Evolutionary conservation across 2,797 vertebrate genomes (phyloP), one percentile per base, ranked within the genome.

Genomic region (Rhinichthys osculus): DNA sequence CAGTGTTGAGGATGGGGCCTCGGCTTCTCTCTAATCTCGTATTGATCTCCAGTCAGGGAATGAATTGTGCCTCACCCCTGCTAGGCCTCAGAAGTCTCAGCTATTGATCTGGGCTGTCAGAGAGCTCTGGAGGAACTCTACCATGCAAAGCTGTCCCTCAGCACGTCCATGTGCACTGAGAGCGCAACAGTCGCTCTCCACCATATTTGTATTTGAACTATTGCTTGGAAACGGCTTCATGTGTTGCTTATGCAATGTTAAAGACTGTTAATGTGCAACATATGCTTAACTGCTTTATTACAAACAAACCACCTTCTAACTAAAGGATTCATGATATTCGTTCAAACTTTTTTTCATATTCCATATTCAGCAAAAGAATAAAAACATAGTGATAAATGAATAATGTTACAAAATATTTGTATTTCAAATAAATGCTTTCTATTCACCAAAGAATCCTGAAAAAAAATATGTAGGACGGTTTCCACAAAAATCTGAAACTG

Each of bases 31-130:
- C 85, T 89, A 90, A 89, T 90, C 88, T 89, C 67, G 50, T 90
- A 89, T 91, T 89, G 88, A 91, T 92, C 88, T 88, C 71, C 72
- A 85, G 86, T 86, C 80, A 86, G 89, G 86, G 85, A 89, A 88
- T 90, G 87, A 88, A 88, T 88, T 86, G 80, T 52, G 81, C 85
- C 83, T 82, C 78, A 76, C 86, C 81, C 70, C 89, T 85, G 71
- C 80, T 84, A 69, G 83, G 64, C 80, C 82, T 90, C 82, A 74
- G 87, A 84, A 87, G 89, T 86, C 87, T 88, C 52, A 50, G 70
- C 85, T 88, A 90, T 92, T 88, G 91, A 92, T 93, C 78, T 77
- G 72, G 78, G 44, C 78, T 90, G 87, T 88, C 89, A 86, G 84
- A 83, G 81, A 82, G 82, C 84, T 72, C 82, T 73, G 81, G 72